These are phyloP conservation scores for Pollenia labialis DNA, from an alignment of 2,888 invertebrate genomes.

Conservation along the genomic window DNA sequence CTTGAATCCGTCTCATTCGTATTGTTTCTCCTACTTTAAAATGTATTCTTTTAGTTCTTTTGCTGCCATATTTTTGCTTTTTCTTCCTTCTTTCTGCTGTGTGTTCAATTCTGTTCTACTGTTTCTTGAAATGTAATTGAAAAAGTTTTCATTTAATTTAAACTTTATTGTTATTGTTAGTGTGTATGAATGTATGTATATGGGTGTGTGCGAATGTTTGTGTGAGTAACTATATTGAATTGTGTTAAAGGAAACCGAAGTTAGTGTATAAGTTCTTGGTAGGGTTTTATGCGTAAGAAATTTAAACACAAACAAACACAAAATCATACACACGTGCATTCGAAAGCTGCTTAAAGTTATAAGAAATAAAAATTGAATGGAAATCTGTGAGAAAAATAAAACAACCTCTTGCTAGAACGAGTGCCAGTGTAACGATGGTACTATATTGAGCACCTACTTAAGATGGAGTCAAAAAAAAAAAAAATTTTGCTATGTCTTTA, in stretches of 20 bases:
- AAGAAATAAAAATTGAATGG: constrained; percentile 48
- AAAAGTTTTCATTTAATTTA: constrained; percentile 76
- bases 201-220: constrained; percentile 4
- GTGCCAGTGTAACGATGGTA: constrained; percentile 26
- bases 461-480: background rate
- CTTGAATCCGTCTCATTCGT: constrained; percentile 37
- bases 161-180: constrained; percentile 73
- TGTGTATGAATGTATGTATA: constrained; percentile 10
- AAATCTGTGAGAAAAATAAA: constrained; percentile 36
- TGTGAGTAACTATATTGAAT: constrained; percentile 14
- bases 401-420: constrained; percentile 14
- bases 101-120: constrained; percentile 52
- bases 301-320: constrained; percentile 28
- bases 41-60: background rate
- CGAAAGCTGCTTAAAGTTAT: constrained; percentile 38
- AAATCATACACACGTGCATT: constrained; percentile 8
- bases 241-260: constrained; percentile 28
- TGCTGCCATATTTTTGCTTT: background rate
- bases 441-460: constrained; percentile 26
- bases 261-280: constrained; percentile 16
- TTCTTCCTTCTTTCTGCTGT: constrained; percentile 17
- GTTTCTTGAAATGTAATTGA: constrained; percentile 74
- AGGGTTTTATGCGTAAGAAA: constrained; percentile 34
- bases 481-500: background rate
- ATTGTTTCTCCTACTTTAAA: background rate